These are phyloP conservation scores for Siniperca undulata DNA, from an alignment of 2,797 vertebrate genomes.

Conservation along the genomic window DNA sequence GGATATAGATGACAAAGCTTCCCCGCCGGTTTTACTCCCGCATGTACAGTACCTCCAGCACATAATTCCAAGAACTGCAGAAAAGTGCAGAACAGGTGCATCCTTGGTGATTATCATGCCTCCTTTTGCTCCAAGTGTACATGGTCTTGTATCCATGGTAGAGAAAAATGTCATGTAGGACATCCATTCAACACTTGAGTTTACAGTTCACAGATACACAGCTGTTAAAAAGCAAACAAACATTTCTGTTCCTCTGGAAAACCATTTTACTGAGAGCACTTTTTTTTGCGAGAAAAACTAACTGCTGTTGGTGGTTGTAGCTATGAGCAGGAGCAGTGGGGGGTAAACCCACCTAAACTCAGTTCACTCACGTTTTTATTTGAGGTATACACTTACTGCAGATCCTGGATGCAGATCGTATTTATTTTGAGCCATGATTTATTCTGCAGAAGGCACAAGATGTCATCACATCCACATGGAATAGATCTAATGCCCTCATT, in stretches of 20 bases:
- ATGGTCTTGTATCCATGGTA: neutral
- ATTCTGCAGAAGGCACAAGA: conserved; percentile 15
- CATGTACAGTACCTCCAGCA: neutral
- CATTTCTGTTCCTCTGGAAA: neutral
- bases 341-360: neutral
- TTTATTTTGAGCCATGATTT: neutral
- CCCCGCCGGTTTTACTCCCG: neutral
- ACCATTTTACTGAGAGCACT: neutral
- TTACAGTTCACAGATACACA: neutral
- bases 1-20: neutral
- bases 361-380: neutral
- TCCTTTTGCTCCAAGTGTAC: conserved; percentile 1
- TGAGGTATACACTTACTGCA: neutral
- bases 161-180: neutral
- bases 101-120: conserved; percentile 17
- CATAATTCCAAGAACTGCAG: neutral
- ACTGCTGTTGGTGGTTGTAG: neutral
- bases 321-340: neutral
- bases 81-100: conserved; percentile 12
- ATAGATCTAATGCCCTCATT: neutral
- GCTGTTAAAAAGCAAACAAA: conserved; percentile 18
- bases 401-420: neutral
- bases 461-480: neutral
- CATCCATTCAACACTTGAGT: neutral
- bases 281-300: neutral